Percentiles rank a stretch among this genome's conserved stretches.
phyloP scores from a whole-genome alignment of 1,140 invertebrate genomes.

The Zaprionus tsacasi region DNA sequence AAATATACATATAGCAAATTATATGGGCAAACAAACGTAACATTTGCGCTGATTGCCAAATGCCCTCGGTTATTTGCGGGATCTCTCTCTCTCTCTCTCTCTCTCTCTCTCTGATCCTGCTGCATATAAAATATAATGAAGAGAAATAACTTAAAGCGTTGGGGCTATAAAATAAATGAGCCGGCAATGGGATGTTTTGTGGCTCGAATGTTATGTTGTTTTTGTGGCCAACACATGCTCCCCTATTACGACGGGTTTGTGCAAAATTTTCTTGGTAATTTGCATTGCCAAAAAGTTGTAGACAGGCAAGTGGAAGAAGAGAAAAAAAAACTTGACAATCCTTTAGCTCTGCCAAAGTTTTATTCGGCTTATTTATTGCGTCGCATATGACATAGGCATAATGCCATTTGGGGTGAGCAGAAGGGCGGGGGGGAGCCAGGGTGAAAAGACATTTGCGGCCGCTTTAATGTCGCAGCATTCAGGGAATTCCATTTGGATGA shows the following conservation, averaged over 20 bases:
- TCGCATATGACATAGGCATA: conserved; percentile 55
- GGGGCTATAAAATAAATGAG: conserved; percentile 80
- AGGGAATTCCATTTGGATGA: conserved; percentile 53
- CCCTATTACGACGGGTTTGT: conserved; percentile 6
- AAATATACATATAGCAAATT: conserved; percentile 43
- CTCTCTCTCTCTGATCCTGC: neutral
- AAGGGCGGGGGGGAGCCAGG: neutral
- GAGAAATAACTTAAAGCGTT: conserved; percentile 81
- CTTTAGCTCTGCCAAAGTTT: conserved; percentile 47
- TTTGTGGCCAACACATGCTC: conserved; percentile 41
- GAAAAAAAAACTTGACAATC: conserved; percentile 30
- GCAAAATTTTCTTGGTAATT: conserved; percentile 41
- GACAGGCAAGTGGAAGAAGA: neutral
- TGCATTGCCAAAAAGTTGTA: conserved; percentile 52
- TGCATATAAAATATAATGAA: conserved; percentile 79
- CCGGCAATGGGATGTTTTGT: conserved; percentile 62
- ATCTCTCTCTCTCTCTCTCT: neutral
- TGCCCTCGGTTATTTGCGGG: conserved; percentile 61
- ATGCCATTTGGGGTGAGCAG: neutral
- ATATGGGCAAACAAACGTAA: conserved; percentile 72
- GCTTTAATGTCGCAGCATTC: conserved; percentile 54
- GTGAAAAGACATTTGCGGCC: conserved; percentile 56
- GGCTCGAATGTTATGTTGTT: conserved; percentile 35
- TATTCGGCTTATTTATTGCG: conserved; percentile 69
- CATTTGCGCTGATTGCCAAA: conserved; percentile 81